Evolutionary conservation across 1,140 invertebrate genomes (phyloP), one percentile per base, ranked within the genome.

Genomic region (Ceratoteleas bidentatus): DNA sequence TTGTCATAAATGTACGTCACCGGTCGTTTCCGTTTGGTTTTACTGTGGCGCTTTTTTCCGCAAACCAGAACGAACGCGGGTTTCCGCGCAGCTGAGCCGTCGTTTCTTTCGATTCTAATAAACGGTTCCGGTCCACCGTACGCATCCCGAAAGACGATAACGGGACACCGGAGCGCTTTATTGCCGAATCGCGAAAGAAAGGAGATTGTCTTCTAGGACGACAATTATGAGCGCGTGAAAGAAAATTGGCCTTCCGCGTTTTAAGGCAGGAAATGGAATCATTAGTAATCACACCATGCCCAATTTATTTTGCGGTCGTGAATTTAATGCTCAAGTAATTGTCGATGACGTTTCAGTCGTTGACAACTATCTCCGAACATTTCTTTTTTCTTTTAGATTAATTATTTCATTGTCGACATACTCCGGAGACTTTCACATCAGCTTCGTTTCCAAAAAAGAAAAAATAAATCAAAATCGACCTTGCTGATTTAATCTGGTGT

Each of bases 81-180:
- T 84, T 82, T 84, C 77, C 75, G 78, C 77, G 73, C 77, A 83
- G 57, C 76, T 65, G 73, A 78, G 13, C 72, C 70, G 74, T 78
- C 81, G 74, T 82, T 82, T 82, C 80, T 77, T 74, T 77, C 64
- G 65, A 75, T 75, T 74, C 75, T 75, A 83, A 78, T 78, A 83
- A 83, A 83, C 74, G 76, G 83, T 81, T 84, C 83, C 83, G 83
- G 83, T 84, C 79, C 83, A 81, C 65, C 78, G 83, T 84, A 84
- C 83, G 83, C 83, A 84, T 81, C 78, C 74, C 83, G 75, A 80
- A 84, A 79, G 81, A 84, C 58, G 75, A 36, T 84, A 84, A 84
- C 83, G 83, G 83, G 66, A 84, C 78, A 78, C 62, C 66, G 75
- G 50, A 72, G 47, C 74, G 81, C 68, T 84, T 81, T 79, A 79